A percentile compares a stretch with the other conserved stretches of the same genome.
phyloP scores from a whole-genome alignment of 2,888 invertebrate genomes.

The Ypsolopha scabrella region DNA sequence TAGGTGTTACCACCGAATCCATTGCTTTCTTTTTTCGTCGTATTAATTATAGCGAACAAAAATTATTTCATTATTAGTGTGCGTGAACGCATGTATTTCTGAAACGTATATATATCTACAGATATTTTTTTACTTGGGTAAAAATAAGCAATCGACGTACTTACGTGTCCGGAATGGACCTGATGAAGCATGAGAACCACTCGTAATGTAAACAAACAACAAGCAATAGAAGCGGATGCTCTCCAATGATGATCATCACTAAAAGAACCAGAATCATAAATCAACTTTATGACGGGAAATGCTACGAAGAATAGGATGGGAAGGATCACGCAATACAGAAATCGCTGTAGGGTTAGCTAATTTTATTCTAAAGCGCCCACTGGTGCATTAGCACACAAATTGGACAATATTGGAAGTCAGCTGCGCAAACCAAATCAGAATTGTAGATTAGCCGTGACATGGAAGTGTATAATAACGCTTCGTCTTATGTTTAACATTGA shows the following conservation, averaged over 20 bases:
- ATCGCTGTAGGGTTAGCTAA: not conserved
- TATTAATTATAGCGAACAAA: no score
- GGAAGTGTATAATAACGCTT: no score
- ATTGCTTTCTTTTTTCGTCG: no score
- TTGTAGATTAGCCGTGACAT: constrained; percentile 9
- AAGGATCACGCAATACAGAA: not conserved
- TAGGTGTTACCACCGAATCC: no score
- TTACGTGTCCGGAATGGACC: constrained; percentile 14
- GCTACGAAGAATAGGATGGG: not conserved
- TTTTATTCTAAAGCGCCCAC: not conserved
- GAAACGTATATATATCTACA: constrained; percentile 3
- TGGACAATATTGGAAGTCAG: constrained; percentile 16
- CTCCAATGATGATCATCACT: constrained; percentile 8
- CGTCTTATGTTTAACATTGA: no score
- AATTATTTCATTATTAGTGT: no score
- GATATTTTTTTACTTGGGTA: not conserved
- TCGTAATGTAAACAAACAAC: constrained; percentile 28
- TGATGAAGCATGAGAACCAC: constrained; percentile 31
- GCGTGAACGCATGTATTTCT: constrained; percentile 3
- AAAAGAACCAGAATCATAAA: not conserved
- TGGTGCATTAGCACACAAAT: constrained; percentile 10
- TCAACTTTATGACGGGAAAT: not conserved
- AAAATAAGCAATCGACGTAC: not conserved
- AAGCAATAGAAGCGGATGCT: constrained; percentile 24
- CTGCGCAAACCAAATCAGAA: constrained; percentile 20